These are phyloP conservation scores for Synanthedon vespiformis DNA, from an alignment of 2,888 invertebrate species.

Conservation along the genomic window DNA sequence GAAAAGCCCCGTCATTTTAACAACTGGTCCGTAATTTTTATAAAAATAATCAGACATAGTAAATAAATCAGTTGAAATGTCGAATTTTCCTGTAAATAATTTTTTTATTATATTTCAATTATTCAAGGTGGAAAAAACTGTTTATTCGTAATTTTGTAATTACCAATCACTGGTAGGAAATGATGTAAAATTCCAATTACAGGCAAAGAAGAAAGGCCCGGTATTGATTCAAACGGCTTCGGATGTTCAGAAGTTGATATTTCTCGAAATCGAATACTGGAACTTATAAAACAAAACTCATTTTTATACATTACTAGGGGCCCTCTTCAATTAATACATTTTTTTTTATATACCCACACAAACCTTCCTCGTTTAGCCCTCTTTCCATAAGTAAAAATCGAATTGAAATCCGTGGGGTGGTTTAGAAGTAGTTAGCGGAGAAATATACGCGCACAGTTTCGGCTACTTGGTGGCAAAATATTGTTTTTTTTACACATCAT, in stretches of 20 bases:
- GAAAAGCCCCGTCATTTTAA: constrained; percentile 42
- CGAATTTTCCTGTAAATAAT: not conserved
- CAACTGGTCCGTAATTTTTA: constrained; percentile 38
- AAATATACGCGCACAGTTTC: no score
- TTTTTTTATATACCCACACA: no score
- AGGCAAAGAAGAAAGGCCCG: constrained; percentile 44
- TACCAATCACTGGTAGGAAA: constrained; percentile 44
- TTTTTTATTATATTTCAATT: not conserved
- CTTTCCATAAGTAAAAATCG: no score
- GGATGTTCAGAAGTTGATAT: not conserved
- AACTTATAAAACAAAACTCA: no score
- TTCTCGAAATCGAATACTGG: not conserved
- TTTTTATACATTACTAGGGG: no score
- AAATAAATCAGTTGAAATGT: constrained; percentile 18
- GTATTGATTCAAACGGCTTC: constrained; percentile 39
- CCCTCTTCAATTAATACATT: no score
- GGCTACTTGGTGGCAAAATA: no score
- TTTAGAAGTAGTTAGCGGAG: no score
- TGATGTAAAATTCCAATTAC: constrained; percentile 44
- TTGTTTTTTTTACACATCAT: no score
- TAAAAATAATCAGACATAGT: constrained; percentile 25
- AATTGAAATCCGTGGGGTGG: no score
- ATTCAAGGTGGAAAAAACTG: no score
- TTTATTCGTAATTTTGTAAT: not conserved
- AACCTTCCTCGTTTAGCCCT: no score